Evolutionary conservation across 2,888 invertebrate species (phyloP).

Genomic region (Limenitis camilla): DNA sequence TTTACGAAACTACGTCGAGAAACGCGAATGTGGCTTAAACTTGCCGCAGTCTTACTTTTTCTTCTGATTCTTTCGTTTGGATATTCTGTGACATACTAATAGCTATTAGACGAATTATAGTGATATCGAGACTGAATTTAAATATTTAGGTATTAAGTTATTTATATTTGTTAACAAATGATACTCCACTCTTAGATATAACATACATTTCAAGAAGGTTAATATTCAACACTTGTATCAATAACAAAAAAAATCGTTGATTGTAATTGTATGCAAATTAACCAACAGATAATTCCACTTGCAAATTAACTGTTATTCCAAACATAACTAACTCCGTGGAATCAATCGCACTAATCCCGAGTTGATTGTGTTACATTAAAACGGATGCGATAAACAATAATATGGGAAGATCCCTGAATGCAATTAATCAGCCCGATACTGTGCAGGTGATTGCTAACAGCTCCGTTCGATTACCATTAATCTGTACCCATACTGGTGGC

Average conservation of each 20-base stretch:
- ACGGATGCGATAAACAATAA: conserved; percentile 38
- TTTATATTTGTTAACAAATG: too few species aligned
- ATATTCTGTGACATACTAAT: not conserved
- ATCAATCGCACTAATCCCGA: conserved; percentile 16
- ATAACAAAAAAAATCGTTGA: not conserved
- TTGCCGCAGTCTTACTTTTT: conserved; percentile 24
- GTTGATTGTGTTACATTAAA: conserved; percentile 20
- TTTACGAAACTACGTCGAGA: conserved; percentile 9
- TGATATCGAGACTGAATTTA: not conserved
- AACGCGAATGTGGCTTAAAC: conserved; percentile 16
- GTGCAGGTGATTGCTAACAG: conserved; percentile 64
- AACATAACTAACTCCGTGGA: conserved; percentile 9
- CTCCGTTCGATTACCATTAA: conserved; percentile 57
- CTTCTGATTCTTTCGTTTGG: conserved; percentile 17
- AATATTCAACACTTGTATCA: too few species aligned
- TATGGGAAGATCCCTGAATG: conserved; percentile 41
- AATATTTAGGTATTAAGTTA: too few species aligned
- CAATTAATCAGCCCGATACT: conserved; percentile 65
- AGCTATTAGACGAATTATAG: not conserved
- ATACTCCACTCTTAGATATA: too few species aligned
- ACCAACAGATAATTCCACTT: not conserved
- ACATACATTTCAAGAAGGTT: too few species aligned
- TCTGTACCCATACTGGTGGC: conserved; percentile 28
- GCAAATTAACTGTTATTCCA: conserved; percentile 13
- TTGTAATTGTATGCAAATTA: not conserved